phyloP scores from a whole-genome alignment of 2,888 invertebrate species.

The Amphipyra berbera region DNA sequence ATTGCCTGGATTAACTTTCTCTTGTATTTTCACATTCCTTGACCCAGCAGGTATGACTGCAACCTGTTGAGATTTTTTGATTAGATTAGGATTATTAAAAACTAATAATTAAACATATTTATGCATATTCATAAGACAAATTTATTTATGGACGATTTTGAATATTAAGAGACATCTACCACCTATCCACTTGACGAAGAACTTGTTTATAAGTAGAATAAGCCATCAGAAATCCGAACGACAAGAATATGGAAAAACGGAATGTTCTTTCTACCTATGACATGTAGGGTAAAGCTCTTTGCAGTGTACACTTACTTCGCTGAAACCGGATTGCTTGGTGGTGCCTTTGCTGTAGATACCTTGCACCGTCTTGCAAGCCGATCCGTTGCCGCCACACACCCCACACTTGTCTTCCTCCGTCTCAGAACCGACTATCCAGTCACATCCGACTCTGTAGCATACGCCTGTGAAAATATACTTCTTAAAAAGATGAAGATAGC shows the following conservation, averaged over 20 bases:
- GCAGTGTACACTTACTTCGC: conserved; percentile 78
- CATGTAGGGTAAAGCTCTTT: neutral
- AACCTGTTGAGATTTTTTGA: conserved; percentile 80
- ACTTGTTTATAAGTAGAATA: conserved; percentile 13
- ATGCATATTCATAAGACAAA: conserved; percentile 3
- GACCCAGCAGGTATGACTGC: conserved; percentile 94
- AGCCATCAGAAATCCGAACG: neutral
- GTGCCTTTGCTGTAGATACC: conserved; percentile 92
- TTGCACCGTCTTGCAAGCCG: conserved; percentile 94
- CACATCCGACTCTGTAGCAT: conserved; percentile 96
- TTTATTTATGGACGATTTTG: neutral
- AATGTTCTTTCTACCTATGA: no score
- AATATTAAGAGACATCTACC: neutral
- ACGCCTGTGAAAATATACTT: conserved; percentile 71
- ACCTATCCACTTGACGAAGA: conserved; percentile 1
- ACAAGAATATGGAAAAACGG: neutral
- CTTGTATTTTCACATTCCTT: conserved; percentile 94
- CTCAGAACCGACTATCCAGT: conserved; percentile 95
- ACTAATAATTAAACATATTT: neutral
- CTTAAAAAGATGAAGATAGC: neutral
- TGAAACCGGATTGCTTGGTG: conserved; percentile 88
- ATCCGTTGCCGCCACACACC: conserved; percentile 95
- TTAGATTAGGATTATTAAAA: conserved; percentile 19
- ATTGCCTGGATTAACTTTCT: conserved; percentile 93
- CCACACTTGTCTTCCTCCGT: conserved; percentile 96